Conservation (phyloP, 2,113 vertebrate species). For the Arothron firmamentum region DNA sequence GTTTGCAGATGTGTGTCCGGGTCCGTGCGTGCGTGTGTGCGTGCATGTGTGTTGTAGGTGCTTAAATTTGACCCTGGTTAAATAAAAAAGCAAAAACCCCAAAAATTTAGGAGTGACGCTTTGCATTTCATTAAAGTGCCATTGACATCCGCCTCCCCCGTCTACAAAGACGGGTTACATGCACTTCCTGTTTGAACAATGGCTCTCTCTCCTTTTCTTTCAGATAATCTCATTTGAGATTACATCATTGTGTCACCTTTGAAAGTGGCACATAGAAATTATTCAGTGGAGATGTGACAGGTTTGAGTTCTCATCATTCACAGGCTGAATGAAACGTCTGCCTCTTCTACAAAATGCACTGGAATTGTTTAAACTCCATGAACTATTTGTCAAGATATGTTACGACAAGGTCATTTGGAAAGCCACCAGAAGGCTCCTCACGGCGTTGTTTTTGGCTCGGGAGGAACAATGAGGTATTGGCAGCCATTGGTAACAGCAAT, state of each 20-base stretch:
- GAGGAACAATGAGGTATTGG: too few relatives aligned
- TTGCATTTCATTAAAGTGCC: slow-evolving; percentile 33
- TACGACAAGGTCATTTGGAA: too few relatives aligned
- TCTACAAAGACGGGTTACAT: too few relatives aligned
- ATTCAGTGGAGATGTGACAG: slow-evolving; percentile 23
- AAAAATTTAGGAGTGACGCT: slow-evolving; percentile 23
- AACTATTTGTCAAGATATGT: slow-evolving; percentile 4
- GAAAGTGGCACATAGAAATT: slow-evolving; percentile 54
- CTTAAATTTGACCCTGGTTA: too few relatives aligned
- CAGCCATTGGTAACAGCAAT: too few relatives aligned
- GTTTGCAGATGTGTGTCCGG: too few relatives aligned
- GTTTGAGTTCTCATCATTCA: slow-evolving; percentile 10
- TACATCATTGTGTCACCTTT: slow-evolving; percentile 48
- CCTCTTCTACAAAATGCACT: not conserved
- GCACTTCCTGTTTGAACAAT: slow-evolving; percentile 36
- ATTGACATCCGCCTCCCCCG: not conserved
- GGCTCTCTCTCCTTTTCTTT: slow-evolving; percentile 33
- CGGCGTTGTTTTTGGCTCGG: too few relatives aligned
- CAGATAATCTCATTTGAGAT: slow-evolving; percentile 55
- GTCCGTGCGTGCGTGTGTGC: too few relatives aligned
- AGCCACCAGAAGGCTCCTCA: too few relatives aligned
- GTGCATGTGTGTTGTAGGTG: too few relatives aligned
- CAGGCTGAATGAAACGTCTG: not conserved
- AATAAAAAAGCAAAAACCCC: too few relatives aligned
- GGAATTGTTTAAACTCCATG: slow-evolving; percentile 1